These are phyloP conservation scores for Cetonia aurata DNA, from an alignment of 2,888 invertebrate genomes.

Conservation along the genomic window DNA sequence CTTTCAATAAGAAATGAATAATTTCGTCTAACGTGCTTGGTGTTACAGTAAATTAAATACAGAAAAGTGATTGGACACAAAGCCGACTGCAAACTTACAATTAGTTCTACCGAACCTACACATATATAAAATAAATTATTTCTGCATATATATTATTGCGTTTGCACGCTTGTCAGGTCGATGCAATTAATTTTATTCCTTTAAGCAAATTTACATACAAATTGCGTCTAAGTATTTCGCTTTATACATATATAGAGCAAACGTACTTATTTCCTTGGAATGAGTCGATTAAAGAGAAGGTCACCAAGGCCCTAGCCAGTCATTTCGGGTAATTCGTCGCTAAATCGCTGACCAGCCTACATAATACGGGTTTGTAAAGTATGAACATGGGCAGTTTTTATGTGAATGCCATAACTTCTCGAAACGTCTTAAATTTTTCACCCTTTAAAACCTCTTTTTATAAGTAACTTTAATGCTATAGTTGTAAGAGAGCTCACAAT, in stretches of 20 bases:
- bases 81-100: too few species aligned
- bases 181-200: slow-evolving; percentile 24
- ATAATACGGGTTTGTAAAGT: neutral
- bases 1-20: too few species aligned
- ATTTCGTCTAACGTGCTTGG: too few species aligned
- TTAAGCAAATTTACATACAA: slow-evolving; percentile 23
- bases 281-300: slow-evolving; percentile 27
- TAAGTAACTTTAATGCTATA: neutral
- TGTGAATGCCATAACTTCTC: slow-evolving; percentile 13
- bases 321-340: slow-evolving; percentile 28
- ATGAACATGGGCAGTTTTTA: slow-evolving; percentile 17
- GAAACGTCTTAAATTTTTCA: slow-evolving; percentile 23
- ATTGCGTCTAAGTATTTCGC: slow-evolving; percentile 27
- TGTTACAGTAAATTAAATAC: too few species aligned
- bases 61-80: too few species aligned
- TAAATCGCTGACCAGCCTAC: slow-evolving; percentile 7
- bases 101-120: too few species aligned
- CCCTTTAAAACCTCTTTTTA: slow-evolving; percentile 18
- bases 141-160: slow-evolving; percentile 1
- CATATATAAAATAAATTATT: too few species aligned
- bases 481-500: too few species aligned
- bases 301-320: slow-evolving; percentile 20
- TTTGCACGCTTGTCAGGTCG: slow-evolving; percentile 3
- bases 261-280: slow-evolving; percentile 33
- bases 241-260: slow-evolving; percentile 24